phyloP scores from a whole-genome alignment of 92 coral and sea anemone genomes.

The Galaxea fascicularis region DNA sequence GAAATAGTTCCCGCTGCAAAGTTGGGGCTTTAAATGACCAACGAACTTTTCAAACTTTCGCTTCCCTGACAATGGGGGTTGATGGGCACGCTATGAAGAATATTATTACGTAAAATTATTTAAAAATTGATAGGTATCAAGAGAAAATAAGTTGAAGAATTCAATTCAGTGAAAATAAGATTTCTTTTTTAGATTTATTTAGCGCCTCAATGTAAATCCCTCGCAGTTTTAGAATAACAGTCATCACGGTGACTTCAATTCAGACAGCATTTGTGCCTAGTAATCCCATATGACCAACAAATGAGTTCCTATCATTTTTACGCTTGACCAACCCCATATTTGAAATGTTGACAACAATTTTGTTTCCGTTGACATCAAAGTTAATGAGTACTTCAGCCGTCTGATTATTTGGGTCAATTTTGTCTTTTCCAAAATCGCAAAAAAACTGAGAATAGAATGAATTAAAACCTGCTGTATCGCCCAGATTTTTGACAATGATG shows the following conservation, averaged over 20 bases:
- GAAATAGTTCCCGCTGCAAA: neutral
- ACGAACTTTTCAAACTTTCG: neutral
- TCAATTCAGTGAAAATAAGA: no score
- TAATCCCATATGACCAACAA: neutral
- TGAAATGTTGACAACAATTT: slow-evolving; percentile 1
- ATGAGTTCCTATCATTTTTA: slow-evolving; percentile 24
- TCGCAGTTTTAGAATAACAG: neutral
- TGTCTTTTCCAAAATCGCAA: neutral
- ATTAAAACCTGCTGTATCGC: no score
- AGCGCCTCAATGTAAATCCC: neutral
- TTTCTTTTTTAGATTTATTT: no score
- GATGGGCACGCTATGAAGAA: no score
- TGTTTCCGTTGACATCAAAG: neutral
- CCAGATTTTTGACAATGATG: neutral
- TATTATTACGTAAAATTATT: no score
- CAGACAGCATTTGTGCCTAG: neutral
- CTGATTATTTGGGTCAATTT: neutral
- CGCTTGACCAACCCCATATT: slow-evolving; percentile 36
- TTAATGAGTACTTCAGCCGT: neutral
- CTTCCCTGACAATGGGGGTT: neutral
- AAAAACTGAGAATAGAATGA: no score
- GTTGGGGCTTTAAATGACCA: neutral
- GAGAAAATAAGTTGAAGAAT: no score
- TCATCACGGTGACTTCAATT: neutral
- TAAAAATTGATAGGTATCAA: no score